Evolutionary conservation across 2,888 invertebrate genomes (phyloP).

Genomic region (Strigamia maritima): DNA sequence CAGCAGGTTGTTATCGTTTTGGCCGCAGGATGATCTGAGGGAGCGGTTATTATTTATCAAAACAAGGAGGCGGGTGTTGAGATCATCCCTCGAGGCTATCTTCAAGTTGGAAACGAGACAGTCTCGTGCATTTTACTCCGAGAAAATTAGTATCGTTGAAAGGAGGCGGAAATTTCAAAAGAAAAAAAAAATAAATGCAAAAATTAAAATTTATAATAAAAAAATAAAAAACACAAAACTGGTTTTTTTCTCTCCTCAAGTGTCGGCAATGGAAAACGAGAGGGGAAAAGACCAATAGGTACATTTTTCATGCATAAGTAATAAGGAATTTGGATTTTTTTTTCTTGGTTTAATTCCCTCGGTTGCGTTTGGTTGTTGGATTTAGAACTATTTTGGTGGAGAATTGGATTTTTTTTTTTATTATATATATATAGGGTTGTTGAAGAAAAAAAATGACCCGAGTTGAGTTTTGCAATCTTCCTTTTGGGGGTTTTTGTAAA

Average conservation of each 20-base stretch:
- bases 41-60: slow-evolving; percentile 25
- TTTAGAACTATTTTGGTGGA: background rate
- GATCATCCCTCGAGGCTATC: slow-evolving; percentile 13
- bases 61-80: slow-evolving; percentile 26
- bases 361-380: background rate
- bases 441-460: slow-evolving; percentile 2
- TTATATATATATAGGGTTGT: background rate
- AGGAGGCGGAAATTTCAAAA: background rate
- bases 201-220: no score
- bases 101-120: background rate
- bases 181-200: background rate
- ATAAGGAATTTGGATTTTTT: background rate
- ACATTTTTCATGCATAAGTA: background rate
- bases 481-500: slow-evolving; percentile 4
- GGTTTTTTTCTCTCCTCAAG: background rate
- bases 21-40: background rate
- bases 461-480: background rate
- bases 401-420: background rate
- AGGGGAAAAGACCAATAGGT: background rate
- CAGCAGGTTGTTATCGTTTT: slow-evolving; percentile 9
- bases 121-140: background rate
- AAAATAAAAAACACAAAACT: background rate
- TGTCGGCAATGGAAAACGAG: background rate
- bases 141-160: slow-evolving; percentile 2
- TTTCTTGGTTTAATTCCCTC: background rate